These are phyloP conservation scores for Triops longicaudatus DNA, from an alignment of 1,140 invertebrate genomes.

Conservation along the genomic window DNA sequence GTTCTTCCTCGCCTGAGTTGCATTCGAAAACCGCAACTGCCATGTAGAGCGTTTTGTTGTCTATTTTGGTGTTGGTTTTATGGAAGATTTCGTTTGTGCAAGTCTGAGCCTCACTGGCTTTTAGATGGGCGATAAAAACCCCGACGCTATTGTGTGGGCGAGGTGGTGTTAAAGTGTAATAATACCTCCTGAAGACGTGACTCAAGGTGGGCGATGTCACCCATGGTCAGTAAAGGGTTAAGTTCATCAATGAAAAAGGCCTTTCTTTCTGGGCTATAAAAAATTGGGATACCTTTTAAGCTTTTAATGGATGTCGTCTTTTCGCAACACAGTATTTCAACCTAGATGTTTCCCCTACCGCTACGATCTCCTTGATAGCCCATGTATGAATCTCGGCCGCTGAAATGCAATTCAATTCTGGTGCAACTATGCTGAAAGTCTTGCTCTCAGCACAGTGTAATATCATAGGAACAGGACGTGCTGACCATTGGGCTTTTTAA, in stretches of 20 bases:
- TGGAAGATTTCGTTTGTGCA: neutral
- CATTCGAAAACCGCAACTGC: neutral
- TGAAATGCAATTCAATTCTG: neutral
- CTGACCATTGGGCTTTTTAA: neutral
- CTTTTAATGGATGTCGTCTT: neutral
- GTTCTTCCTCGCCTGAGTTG: conserved; percentile 13
- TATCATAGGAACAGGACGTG: neutral
- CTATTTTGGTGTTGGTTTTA: neutral
- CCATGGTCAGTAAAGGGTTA: conserved; percentile 5
- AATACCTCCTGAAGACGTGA: neutral
- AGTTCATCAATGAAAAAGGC: neutral
- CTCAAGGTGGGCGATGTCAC: conserved; percentile 5
- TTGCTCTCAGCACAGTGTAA: neutral
- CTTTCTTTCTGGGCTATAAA: neutral
- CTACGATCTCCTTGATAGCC: neutral
- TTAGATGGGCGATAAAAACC: neutral
- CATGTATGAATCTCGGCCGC: neutral
- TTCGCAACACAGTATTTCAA: neutral
- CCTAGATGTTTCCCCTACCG: neutral
- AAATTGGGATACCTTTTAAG: neutral
- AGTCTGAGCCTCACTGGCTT: neutral
- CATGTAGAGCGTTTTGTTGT: neutral
- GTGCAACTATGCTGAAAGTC: neutral
- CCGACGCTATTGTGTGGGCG: neutral
- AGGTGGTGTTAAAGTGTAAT: neutral